Conservation (phyloP, 2,113 vertebrate species). For the Pterophyllum scalare region DNA sequence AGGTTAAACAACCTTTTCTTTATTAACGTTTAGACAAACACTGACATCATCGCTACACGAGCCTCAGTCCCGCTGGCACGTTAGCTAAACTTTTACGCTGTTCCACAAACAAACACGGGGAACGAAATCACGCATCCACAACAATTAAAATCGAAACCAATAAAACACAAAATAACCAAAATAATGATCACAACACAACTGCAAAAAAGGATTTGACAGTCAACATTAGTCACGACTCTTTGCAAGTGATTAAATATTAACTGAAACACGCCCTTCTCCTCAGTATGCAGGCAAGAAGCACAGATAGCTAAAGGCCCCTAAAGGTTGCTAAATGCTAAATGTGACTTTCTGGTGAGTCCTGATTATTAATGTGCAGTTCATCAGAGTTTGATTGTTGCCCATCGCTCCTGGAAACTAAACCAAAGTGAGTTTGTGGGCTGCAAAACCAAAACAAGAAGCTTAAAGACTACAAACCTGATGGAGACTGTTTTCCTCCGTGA, state of each 20-base stretch:
- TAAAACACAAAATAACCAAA: neutral
- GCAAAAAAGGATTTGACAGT: neutral
- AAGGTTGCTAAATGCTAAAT: neutral
- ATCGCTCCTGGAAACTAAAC: neutral
- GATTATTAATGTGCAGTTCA: neutral
- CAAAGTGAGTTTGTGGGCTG: neutral
- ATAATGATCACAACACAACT: neutral
- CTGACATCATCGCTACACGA: neutral
- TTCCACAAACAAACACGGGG: no score
- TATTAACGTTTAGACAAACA: neutral
- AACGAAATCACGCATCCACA: neutral
- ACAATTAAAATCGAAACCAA: neutral
- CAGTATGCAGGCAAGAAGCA: no score
- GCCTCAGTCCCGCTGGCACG: accelerated
- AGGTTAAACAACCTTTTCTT: no score
- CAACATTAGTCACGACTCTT: neutral
- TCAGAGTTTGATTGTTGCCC: neutral
- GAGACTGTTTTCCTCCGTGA: neutral
- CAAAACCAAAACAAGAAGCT: neutral
- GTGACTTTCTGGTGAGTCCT: neutral
- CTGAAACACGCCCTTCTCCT: neutral
- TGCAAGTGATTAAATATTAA: neutral
- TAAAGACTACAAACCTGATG: neutral
- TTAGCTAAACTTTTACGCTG: neutral
- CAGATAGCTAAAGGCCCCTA: neutral